Conservation (phyloP, 2,113 vertebrate genomes). For the Callaeas wilsoni region DNA sequence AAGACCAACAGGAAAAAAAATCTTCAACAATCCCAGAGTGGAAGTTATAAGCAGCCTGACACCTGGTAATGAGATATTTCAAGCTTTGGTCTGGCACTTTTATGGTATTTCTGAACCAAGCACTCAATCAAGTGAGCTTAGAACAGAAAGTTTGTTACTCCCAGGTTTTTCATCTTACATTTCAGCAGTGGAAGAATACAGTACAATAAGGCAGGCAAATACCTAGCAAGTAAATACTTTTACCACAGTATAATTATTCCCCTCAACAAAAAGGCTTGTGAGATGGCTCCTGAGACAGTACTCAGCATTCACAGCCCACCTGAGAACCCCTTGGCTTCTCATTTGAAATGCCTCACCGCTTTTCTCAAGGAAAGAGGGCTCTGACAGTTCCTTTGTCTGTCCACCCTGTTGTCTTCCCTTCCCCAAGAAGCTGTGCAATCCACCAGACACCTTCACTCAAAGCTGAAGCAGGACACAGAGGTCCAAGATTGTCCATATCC, state of each 20-base stretch:
- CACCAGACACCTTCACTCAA: not conserved
- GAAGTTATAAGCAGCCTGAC: constrained; percentile 34
- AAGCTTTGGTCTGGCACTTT: constrained; percentile 21
- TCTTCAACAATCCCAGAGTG: not conserved
- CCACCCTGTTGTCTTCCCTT: not conserved
- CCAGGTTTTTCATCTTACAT: not conserved
- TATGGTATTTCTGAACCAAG: constrained; percentile 26
- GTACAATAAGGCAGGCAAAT: not conserved
- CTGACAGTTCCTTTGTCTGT: not conserved
- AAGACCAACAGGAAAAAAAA: not conserved
- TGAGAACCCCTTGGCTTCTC: not conserved
- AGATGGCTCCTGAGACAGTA: not conserved
- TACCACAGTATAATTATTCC: not conserved
- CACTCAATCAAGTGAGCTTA: not conserved
- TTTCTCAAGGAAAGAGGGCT: not conserved
- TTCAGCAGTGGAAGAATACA: not conserved
- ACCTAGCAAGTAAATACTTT: not conserved
- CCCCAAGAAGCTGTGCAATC: not conserved
- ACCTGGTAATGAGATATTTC: constrained; percentile 43
- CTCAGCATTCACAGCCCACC: not conserved
- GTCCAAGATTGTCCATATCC: not conserved
- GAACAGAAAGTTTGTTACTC: constrained; percentile 21
- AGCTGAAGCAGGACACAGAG: not conserved
- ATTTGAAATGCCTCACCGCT: not conserved
- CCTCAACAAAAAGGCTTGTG: not conserved